These are phyloP conservation scores for Sisor rabdophorus DNA, from an alignment of 2,113 vertebrate genomes.

Conservation along the genomic window DNA sequence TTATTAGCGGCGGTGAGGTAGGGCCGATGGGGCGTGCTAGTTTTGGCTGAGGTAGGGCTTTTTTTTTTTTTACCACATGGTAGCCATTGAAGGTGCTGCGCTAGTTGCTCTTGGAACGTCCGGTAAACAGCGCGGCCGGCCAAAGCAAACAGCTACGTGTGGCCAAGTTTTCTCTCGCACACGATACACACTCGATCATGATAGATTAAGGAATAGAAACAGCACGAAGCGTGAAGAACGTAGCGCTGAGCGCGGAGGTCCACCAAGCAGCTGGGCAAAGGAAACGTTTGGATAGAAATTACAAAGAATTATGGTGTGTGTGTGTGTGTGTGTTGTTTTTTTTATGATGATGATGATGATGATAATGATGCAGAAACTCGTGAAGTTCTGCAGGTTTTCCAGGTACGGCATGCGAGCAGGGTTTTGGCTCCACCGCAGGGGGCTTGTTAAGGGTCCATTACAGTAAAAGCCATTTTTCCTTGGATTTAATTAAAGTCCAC, in stretches of 20 bases:
- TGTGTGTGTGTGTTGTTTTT: background rate
- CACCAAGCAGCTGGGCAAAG: slow-evolving; percentile 5
- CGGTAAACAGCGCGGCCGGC: slow-evolving; percentile 39
- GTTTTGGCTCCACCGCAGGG: slow-evolving; percentile 57
- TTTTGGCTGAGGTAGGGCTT: slow-evolving; percentile 28
- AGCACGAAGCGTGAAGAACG: slow-evolving; percentile 16
- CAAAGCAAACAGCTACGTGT: slow-evolving; percentile 46
- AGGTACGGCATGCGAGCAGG: slow-evolving; percentile 58
- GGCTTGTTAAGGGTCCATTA: slow-evolving; percentile 54
- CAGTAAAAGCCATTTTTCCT: slow-evolving; percentile 58
- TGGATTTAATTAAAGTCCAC: slow-evolving; percentile 73
- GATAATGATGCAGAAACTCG: too few relatives aligned
- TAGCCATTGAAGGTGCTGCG: slow-evolving; percentile 36
- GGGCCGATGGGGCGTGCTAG: slow-evolving; percentile 18
- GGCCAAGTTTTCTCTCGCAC: slow-evolving; percentile 30
- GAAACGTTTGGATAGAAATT: background rate
- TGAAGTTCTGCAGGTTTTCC: background rate
- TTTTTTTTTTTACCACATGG: slow-evolving; percentile 35
- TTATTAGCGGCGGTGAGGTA: slow-evolving; percentile 15
- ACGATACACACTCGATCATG: slow-evolving; percentile 27
- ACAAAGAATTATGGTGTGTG: slow-evolving; percentile 1
- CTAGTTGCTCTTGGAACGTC: slow-evolving; percentile 41
- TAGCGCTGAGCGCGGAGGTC: background rate
- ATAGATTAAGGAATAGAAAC: slow-evolving; percentile 34
- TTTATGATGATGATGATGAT: too few relatives aligned